Evolutionary conservation across 2,797 vertebrate species (phyloP), one percentile per base, ranked within the genome.

Genomic region (Hephaestus fuliginosus): DNA sequence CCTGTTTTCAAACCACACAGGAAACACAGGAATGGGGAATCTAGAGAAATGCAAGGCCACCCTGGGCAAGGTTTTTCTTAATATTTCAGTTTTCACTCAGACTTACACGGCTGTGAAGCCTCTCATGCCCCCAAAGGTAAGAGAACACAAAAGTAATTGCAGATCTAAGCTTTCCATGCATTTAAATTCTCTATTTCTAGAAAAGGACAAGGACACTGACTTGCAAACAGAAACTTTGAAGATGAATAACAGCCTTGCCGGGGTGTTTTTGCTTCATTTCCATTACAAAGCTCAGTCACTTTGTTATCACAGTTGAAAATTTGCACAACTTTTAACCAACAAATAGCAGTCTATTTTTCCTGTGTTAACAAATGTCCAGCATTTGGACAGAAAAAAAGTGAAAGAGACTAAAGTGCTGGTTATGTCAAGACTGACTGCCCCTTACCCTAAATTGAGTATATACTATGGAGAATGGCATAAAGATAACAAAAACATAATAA

Each of bases 201-300:
- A 86, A 83, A 80, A 76, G 68, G 69, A 85, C 85, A 90, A 88
- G 86, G 85, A 84, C 85, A 83, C 33, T 61, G 80, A 81, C 61
- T 67, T 86, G 64, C 1, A 22, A 88, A 82, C 65, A 68, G 61
- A 88, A 88, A 78, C 82, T 73, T 80, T 84, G 81, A 88, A 86
- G 76, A 86, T 88, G 65, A 89, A 80, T 63, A 82, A 81, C 78
- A 79, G 65, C 58, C 51, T 75, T 33, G 30, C 46, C 53, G 41
- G 25, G 30, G 5, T 1, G 17, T 41, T 65, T 71, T 17, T 13
- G 12, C 52, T 82, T 84, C 36, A 89, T 89, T 86, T 86, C 67
- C 81, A 89, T 82, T 74, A 83, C 82, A 90, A 86, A 86, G 81
- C 70, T 74, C 11, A 61, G 52, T 62, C 44, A 43, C 63, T 88